A percentile compares a stretch with the other conserved stretches of the same genome.
Conservation (phyloP, 1,140 invertebrate species). For the Trachelipus rathkii region DNA sequence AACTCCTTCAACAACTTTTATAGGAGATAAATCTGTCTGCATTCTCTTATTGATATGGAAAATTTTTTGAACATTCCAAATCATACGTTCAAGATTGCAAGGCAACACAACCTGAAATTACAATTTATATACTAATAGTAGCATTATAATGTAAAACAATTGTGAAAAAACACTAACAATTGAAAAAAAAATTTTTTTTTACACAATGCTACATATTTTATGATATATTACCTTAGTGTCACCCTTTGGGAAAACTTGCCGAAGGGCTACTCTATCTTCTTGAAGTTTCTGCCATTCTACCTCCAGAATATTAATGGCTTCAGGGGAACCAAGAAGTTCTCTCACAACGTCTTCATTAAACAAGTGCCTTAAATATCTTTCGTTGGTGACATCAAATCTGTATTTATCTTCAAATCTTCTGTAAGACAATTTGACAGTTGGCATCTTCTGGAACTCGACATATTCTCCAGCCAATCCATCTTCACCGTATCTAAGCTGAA, state of each 20-base stretch:
- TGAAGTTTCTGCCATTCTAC: constrained; percentile 91
- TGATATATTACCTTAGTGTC: constrained; percentile 56
- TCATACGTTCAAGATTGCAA: constrained; percentile 96
- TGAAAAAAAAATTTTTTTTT: background rate
- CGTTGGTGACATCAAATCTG: constrained; percentile 93
- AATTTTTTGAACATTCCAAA: constrained; percentile 99
- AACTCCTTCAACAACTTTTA: constrained; percentile 59
- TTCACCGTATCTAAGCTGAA: constrained; percentile 76
- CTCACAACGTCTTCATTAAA: constrained; percentile 93
- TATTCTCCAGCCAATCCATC: constrained; percentile 61
- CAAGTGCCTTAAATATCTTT: constrained; percentile 79
- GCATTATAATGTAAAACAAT: background rate
- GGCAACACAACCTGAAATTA: constrained; percentile 71
- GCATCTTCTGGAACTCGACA: constrained; percentile 70
- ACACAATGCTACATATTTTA: background rate
- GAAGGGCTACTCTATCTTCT: constrained; percentile 76
- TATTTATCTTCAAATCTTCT: constrained; percentile 93
- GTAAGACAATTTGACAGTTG: constrained; percentile 92
- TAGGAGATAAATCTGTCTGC: constrained; percentile 87
- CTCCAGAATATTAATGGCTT: constrained; percentile 86
- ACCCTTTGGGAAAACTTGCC: constrained; percentile 65
- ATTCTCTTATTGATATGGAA: constrained; percentile 95
- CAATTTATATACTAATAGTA: background rate
- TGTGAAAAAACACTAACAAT: no score
- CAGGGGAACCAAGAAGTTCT: constrained; percentile 85